Evolutionary conservation across 2,888 invertebrate genomes (phyloP), one percentile per base, ranked within the genome.

Genomic region (Protula sp.): DNA sequence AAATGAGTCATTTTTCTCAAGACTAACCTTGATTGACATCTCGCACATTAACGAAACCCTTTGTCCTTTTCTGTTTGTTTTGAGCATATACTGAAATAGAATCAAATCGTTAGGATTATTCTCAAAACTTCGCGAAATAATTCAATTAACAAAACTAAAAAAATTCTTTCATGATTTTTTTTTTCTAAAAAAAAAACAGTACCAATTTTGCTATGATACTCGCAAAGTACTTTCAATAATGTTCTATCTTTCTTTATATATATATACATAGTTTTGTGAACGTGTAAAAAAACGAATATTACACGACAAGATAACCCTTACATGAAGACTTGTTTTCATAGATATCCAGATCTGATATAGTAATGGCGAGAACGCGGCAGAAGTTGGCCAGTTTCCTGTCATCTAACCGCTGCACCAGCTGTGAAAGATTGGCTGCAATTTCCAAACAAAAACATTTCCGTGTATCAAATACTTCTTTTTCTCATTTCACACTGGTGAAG

Each of bases 301-400:
- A n/a, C n/a, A n/a, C n/a, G n/a, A n/a, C n/a, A n/a, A n/a, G n/a
- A n/a, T n/a, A n/a, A n/a, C n/a, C 75, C 77, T 71, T 66, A 78
- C 78, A 71, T 58, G 80, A 78, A 3, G 80, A 78, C 70, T 81
- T 81, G 67, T 81, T 78, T 69, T 81, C 81, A 68, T 80, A 81
- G 26, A 81, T 79, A 65, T 82, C 82, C 9, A 82, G 68, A 67
- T 82, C 81, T 30, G 82, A 82, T 27, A 82, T 77, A 47, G 81
- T 81, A 47, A 81, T 76, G 28, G 82, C 80, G n/a, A 81, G 71
- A 58, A 81, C 78, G 55, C 80, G 72, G 67, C 81, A 81, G 68
- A 81, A 80, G 66, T 79, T 80, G 50, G 80, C 79, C 30, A 82
- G 63, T 61, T 80, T 76, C 47, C 74, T 70, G 57, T 80, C 80